Conservation (phyloP, 2,113 vertebrate species). For the Pagrus major region DNA sequence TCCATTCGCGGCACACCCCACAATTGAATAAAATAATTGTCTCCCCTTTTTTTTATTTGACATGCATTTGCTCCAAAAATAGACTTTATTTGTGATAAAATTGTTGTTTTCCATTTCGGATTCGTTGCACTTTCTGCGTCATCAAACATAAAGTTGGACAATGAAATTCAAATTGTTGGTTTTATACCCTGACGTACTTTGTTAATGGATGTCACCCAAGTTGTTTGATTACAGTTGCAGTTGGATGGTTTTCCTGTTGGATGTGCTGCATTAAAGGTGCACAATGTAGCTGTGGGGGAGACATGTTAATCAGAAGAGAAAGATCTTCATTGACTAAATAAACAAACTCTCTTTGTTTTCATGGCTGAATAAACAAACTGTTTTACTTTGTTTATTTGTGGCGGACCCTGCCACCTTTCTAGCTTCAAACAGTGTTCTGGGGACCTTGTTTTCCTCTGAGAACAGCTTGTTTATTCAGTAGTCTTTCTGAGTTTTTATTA, state of each 20-base stretch:
- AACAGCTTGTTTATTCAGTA: too few relatives aligned
- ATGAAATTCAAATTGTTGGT: slow-evolving; percentile 6
- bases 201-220: slow-evolving; percentile 7
- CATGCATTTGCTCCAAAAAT: slow-evolving; percentile 30
- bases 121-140: slow-evolving; percentile 11
- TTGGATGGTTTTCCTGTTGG: not conserved
- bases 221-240: slow-evolving; percentile 21
- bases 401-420: too few relatives aligned
- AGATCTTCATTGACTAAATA: too few relatives aligned
- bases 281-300: too few relatives aligned
- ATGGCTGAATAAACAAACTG: too few relatives aligned
- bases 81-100: slow-evolving; percentile 20
- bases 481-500: too few relatives aligned
- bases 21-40: slow-evolving; percentile 63
- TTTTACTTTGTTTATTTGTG: too few relatives aligned
- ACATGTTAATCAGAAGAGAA: too few relatives aligned
- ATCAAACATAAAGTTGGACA: slow-evolving; percentile 26
- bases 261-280: not conserved
- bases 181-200: slow-evolving; percentile 19
- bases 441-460: too few relatives aligned
- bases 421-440: too few relatives aligned
- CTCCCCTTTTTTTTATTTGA: slow-evolving; percentile 13
- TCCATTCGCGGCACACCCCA: slow-evolving; percentile 55
- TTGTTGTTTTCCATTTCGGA: not conserved
- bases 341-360: too few relatives aligned